These are phyloP conservation scores for Oophaga sylvatica DNA, from an alignment of 2,797 vertebrate species.

Conservation along the genomic window DNA sequence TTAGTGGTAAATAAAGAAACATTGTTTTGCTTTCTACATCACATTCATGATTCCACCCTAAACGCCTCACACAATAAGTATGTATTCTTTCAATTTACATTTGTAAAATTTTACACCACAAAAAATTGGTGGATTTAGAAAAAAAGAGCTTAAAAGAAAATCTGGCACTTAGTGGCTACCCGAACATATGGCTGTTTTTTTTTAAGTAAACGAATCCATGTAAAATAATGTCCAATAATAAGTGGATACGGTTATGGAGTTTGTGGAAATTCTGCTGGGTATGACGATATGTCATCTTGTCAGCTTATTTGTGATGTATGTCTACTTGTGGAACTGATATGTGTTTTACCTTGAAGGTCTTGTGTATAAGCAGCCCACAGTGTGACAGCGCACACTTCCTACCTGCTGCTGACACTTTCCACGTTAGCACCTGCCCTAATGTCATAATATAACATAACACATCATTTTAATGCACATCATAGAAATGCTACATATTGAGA, in stretches of 20 bases:
- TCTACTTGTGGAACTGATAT: not conserved
- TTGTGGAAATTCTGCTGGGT: not conserved
- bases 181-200: not conserved
- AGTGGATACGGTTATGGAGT: not conserved
- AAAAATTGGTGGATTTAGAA: not conserved
- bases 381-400: not conserved
- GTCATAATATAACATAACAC: not conserved
- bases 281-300: not conserved
- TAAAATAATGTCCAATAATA: not conserved
- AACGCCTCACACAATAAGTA: too few relatives aligned
- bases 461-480: not conserved
- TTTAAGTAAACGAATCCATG: not conserved
- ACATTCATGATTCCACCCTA: too few relatives aligned
- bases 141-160: not conserved
- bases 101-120: not conserved
- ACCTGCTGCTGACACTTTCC: not conserved
- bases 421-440: not conserved
- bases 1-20: too few relatives aligned
- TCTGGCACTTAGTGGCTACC: not conserved
- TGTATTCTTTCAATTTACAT: too few relatives aligned
- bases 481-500: not conserved
- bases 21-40: too few relatives aligned
- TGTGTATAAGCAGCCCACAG: not conserved
- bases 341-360: conserved; percentile 1
- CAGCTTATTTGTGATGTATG: not conserved